Evolutionary conservation across 2,888 invertebrate species (phyloP).

Genomic region (Xylocampa areola): DNA sequence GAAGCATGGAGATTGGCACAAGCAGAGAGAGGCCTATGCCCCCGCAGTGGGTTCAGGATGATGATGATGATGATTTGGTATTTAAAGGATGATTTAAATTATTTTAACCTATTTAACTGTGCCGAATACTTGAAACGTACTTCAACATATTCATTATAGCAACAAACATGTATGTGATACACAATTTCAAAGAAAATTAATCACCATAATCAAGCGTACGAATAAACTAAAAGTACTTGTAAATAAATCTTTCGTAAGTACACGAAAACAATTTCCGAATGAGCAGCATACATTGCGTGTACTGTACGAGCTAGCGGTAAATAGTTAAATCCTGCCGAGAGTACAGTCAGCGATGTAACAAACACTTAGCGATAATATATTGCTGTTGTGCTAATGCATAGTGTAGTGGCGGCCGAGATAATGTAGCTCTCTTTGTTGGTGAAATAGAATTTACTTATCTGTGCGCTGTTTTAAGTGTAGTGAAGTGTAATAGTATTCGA

Average conservation of each 20-base stretch:
- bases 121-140: too few species aligned
- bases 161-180: neutral
- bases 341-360: constrained; percentile 67
- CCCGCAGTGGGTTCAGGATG: too few species aligned
- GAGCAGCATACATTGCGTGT: constrained; percentile 58
- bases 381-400: constrained; percentile 72
- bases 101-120: too few species aligned
- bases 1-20: too few species aligned
- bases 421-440: constrained; percentile 53
- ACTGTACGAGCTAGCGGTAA: constrained; percentile 55
- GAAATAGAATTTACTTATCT: constrained; percentile 41
- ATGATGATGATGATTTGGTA: too few species aligned
- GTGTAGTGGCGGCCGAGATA: constrained; percentile 64
- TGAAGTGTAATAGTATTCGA: neutral
- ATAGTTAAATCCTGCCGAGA: constrained; percentile 58
- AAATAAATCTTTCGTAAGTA: constrained; percentile 57
- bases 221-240: constrained; percentile 58
- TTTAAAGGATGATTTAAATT: too few species aligned
- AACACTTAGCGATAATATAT: constrained; percentile 78
- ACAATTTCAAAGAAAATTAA: constrained; percentile 36
- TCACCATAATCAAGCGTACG: constrained; percentile 45
- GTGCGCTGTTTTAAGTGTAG: constrained; percentile 15
- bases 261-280: constrained; percentile 61
- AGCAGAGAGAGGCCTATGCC: too few species aligned
- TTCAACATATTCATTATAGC: neutral